A percentile compares a stretch with the other conserved stretches of the same genome.
Conservation (phyloP, 2,888 invertebrate species). For the Phoronis australis region DNA sequence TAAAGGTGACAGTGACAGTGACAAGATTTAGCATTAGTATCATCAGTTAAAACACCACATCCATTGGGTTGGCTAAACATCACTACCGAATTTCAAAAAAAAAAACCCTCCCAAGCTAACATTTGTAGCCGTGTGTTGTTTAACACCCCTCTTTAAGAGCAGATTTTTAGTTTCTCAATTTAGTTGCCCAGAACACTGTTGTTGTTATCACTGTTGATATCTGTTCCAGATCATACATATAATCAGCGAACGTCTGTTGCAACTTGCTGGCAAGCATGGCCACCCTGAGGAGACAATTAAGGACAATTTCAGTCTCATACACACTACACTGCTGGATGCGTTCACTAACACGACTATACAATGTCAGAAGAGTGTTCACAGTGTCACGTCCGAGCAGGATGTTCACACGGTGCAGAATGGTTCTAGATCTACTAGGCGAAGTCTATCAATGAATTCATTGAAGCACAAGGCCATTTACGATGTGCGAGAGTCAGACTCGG, state of each 20-base stretch:
- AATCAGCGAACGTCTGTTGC: conserved; percentile 71
- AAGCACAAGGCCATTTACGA: background rate
- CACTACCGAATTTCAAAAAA: too few relatives aligned
- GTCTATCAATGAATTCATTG: background rate
- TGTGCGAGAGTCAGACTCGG: background rate
- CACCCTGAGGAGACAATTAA: background rate
- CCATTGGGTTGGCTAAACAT: too few relatives aligned
- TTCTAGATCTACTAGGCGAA: background rate
- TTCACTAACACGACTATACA: background rate
- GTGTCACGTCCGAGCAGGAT: background rate
- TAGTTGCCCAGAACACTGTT: background rate
- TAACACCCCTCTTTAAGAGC: background rate
- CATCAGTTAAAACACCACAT: too few relatives aligned
- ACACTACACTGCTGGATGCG: too few relatives aligned
- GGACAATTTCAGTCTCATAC: background rate
- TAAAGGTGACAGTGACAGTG: background rate
- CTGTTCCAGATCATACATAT: conserved; percentile 67
- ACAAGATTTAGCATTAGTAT: too few relatives aligned
- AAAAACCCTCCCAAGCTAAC: too few relatives aligned
- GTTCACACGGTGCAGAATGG: background rate
- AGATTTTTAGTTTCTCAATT: background rate
- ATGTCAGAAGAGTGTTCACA: background rate
- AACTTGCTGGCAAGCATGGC: conserved; percentile 51
- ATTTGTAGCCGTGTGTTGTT: too few relatives aligned
- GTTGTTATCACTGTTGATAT: background rate